Percentiles rank a stretch among this genome's conserved stretches.
phyloP scores from a whole-genome alignment of 1,140 invertebrate genomes.

The Pectinophora gossypiella region DNA sequence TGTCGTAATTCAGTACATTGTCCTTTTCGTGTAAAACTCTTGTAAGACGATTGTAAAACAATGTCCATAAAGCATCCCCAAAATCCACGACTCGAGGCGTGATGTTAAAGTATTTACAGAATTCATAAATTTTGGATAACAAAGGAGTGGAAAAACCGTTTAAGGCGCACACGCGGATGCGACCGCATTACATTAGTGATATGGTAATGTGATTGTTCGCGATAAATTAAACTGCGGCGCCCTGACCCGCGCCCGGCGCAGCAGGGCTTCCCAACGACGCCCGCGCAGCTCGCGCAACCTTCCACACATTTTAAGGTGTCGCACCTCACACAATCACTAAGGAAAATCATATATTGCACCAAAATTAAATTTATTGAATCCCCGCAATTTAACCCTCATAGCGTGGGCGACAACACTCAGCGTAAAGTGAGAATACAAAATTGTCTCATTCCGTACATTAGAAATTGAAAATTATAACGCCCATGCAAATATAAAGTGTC shows the following conservation, averaged over 20 bases:
- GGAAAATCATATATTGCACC: conserved; percentile 21
- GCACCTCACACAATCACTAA: conserved; percentile 54
- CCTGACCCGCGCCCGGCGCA: conserved; percentile 43
- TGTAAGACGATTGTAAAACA: conserved; percentile 32
- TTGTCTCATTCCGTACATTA: too few relatives aligned
- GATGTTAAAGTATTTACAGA: conserved; percentile 49
- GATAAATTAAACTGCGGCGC: conserved; percentile 65
- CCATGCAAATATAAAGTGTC: conserved; percentile 39
- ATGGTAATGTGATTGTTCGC: conserved; percentile 73
- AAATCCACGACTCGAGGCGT: conserved; percentile 39
- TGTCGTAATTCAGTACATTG: conserved; percentile 26
- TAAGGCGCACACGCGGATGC: conserved; percentile 60
- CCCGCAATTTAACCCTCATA: background rate
- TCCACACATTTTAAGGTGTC: conserved; percentile 39
- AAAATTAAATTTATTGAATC: conserved; percentile 16
- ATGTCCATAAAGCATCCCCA: conserved; percentile 47
- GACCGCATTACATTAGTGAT: conserved; percentile 65
- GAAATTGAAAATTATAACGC: conserved; percentile 41
- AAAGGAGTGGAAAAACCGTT: conserved; percentile 67
- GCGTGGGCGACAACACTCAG: conserved; percentile 14
- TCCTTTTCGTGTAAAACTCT: conserved; percentile 16
- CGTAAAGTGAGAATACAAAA: conserved; percentile 10
- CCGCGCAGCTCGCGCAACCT: conserved; percentile 34
- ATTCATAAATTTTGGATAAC: conserved; percentile 68
- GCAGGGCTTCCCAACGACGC: conserved; percentile 53